These are phyloP conservation scores for Oscheius sp. DNA, from an alignment of 2,888 invertebrate genomes.

Conservation along the genomic window DNA sequence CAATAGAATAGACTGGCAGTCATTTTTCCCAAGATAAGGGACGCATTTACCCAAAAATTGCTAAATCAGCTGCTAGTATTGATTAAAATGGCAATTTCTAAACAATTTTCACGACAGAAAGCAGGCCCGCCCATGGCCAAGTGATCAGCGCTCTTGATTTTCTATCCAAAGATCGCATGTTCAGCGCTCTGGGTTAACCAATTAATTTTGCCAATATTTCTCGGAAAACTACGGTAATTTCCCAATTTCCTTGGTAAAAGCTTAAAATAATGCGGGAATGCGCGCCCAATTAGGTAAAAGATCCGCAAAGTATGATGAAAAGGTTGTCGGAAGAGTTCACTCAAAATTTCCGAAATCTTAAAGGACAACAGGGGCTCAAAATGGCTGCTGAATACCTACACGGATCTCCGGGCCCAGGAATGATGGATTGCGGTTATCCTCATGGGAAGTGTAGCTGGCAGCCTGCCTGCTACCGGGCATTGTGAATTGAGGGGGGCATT, in stretches of 20 bases:
- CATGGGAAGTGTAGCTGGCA: neutral
- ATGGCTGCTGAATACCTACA: slow-evolving; percentile 10
- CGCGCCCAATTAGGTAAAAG: slow-evolving; percentile 31
- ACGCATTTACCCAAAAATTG: neutral
- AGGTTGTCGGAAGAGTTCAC: neutral
- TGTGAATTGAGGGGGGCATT: too few species aligned
- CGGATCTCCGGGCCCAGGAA: neutral
- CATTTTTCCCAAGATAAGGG: slow-evolving; percentile 22
- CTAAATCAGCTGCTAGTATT: slow-evolving; percentile 1
- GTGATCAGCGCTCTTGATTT: too few species aligned
- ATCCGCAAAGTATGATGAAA: neutral
- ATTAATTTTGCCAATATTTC: too few species aligned
- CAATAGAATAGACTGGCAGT: slow-evolving; percentile 14
- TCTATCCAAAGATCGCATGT: too few species aligned
- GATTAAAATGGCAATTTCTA: too few species aligned
- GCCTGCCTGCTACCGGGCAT: too few species aligned
- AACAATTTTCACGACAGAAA: too few species aligned
- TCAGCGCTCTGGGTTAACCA: too few species aligned
- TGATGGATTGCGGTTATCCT: slow-evolving; percentile 18
- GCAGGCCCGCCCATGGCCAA: too few species aligned
- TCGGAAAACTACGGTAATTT: too few species aligned
- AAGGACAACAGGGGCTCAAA: slow-evolving; percentile 10
- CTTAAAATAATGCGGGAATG: too few species aligned
- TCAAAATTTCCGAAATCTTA: neutral
- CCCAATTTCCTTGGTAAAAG: too few species aligned